phyloP scores from a whole-genome alignment of 2,888 invertebrate genomes.

The Limnephilus auricula region DNA sequence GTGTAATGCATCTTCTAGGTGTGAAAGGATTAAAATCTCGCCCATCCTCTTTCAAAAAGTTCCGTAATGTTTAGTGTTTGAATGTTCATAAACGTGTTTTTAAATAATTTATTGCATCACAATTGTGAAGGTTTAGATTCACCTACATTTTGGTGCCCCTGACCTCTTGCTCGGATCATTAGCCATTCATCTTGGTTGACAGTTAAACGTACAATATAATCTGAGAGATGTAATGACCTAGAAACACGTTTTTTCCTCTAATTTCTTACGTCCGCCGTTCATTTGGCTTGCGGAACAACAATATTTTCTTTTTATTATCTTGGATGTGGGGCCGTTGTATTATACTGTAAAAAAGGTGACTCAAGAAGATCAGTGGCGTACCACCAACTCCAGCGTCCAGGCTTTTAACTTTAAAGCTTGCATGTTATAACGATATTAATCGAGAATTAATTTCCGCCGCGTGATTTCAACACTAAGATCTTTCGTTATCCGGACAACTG shows the following conservation, averaged over 20 bases:
- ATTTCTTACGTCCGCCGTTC: neutral
- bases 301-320: neutral
- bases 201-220: slow-evolving; percentile 2
- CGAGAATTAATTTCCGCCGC: too few species aligned
- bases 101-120: neutral
- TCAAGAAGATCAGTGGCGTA: neutral
- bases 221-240: neutral
- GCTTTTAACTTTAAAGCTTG: too few species aligned
- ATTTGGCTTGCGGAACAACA: neutral
- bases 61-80: neutral
- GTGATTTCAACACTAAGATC: too few species aligned
- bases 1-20: neutral
- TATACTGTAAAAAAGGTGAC: neutral
- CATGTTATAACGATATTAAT: too few species aligned
- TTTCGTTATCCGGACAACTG: too few species aligned
- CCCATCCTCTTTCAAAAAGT: neutral
- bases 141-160: neutral
- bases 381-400: neutral
- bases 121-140: neutral
- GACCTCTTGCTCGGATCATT: neutral
- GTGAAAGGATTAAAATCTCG: neutral
- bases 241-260: neutral
- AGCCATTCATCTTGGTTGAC: neutral
- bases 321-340: neutral
- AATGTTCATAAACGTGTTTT: neutral